These are phyloP conservation scores for Petrolisthes cinctipes DNA, from an alignment of 2,888 invertebrate species.

Conservation along the genomic window DNA sequence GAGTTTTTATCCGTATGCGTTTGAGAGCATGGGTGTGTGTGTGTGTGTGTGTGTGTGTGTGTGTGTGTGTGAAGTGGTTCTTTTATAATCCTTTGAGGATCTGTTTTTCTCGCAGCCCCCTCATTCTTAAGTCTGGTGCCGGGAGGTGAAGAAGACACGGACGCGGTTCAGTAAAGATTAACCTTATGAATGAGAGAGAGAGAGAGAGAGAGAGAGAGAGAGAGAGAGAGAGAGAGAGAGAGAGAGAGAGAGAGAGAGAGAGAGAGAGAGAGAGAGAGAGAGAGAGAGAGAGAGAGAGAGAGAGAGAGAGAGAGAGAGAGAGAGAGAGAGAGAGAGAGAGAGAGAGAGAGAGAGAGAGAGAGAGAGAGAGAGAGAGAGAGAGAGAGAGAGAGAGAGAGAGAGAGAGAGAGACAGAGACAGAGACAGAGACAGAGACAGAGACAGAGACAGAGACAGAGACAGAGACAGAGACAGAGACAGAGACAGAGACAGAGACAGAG, in stretches of 20 bases:
- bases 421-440: background rate
- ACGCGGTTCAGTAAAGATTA: conserved; percentile 2
- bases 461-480: no score
- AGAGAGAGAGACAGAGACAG: background rate
- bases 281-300: no score
- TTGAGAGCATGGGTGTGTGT: background rate
- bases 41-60: background rate
- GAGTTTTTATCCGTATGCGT: no score
- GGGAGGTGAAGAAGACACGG: background rate
- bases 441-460: background rate
- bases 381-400: conserved; percentile 2
- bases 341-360: no score
- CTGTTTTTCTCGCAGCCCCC: background rate
- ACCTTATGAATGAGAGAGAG: conserved; percentile 32
- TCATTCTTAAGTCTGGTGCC: conserved; percentile 25
- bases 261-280: background rate
- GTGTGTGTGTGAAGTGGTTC: background rate
- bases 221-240: conserved; percentile 1
- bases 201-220: conserved; percentile 2
- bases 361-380: background rate
- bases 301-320: no score
- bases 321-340: no score
- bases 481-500: no score
- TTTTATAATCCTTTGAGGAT: background rate
- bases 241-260: background rate